Evolutionary conservation across 2,888 invertebrate species (phyloP), one percentile per base, ranked within the genome.

Genomic region (Hylaea fasciaria): DNA sequence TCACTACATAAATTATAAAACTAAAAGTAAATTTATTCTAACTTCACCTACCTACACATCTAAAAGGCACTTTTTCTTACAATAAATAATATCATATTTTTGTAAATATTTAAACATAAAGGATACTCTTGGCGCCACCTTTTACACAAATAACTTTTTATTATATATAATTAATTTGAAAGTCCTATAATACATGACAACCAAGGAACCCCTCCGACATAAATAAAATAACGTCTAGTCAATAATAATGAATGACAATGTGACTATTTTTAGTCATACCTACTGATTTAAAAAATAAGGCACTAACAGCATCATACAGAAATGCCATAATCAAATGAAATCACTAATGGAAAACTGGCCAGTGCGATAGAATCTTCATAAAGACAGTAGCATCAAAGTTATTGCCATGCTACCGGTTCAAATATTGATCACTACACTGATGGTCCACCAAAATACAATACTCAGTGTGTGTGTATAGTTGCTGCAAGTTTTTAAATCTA

Each of bases 21-120:
- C 61, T 58, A 65, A 32, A 46, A 61, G 69, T 68, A 70, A 48
- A 69, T 68, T 63, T 66, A 68, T 47, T 46, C 70, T 70, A 69
- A 52, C 22, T 56, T 58, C 58, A 64, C 35, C 43, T 68, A 62
- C 45, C 37, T 63, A 64, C 61, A 41, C 61, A 41, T 57, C 64
- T 86, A 86, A 88, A 91, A 91, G 91, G 91, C 91, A 91, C 91
- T 88, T 86, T 82, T 87, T 77, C 84, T 85, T 81, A 82, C 79
- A 82, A 83, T 74, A 80, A 83, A 83, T 78, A 80, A 80, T 80
- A 76, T 70, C 68, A 66, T 64, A 63, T 71, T 65, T 22, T 61
- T 66, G 59, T 65, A 64, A 60, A 59, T 57, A 61, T 49, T 49
- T 51, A 59, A 51, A 40, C 5, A 22, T 40, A 50, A 48, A 56